These are phyloP conservation scores for Trinectes maculatus DNA, from an alignment of 2,113 vertebrate genomes.

Conservation along the genomic window DNA sequence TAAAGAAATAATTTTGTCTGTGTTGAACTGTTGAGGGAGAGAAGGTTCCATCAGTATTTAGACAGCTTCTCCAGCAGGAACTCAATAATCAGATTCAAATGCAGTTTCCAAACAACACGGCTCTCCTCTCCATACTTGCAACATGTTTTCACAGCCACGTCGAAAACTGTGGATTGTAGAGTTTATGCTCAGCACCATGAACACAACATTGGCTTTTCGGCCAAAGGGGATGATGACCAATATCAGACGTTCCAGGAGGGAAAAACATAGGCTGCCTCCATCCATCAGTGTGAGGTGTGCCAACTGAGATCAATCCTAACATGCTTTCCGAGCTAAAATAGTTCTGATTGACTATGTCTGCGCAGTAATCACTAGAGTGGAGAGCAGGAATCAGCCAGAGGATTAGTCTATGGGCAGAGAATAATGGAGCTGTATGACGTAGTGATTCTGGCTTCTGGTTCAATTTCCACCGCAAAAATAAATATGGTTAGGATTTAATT, in stretches of 20 bases:
- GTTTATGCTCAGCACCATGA: background rate
- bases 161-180: background rate
- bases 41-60: background rate
- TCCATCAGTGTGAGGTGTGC: slow-evolving; percentile 9
- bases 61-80: background rate
- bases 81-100: slow-evolving; percentile 4
- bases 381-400: slow-evolving; percentile 33
- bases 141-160: background rate
- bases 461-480: background rate
- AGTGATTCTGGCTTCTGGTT: slow-evolving; percentile 20
- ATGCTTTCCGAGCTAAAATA: slow-evolving; percentile 18
- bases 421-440: slow-evolving; percentile 33
- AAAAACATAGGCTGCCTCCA: slow-evolving; percentile 9
- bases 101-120: slow-evolving; percentile 8
- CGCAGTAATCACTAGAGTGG: slow-evolving; percentile 25
- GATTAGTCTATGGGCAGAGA: slow-evolving; percentile 28
- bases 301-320: slow-evolving; percentile 25
- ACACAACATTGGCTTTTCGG: background rate
- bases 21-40: background rate
- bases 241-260: slow-evolving; percentile 16
- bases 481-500: too few species aligned
- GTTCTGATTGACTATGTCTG: slow-evolving; percentile 14
- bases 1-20: background rate
- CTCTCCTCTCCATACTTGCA: background rate
- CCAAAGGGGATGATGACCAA: slow-evolving; percentile 1